Evolutionary conservation across 1,140 invertebrate genomes (phyloP).

Genomic region (Phocides pigmalion): DNA sequence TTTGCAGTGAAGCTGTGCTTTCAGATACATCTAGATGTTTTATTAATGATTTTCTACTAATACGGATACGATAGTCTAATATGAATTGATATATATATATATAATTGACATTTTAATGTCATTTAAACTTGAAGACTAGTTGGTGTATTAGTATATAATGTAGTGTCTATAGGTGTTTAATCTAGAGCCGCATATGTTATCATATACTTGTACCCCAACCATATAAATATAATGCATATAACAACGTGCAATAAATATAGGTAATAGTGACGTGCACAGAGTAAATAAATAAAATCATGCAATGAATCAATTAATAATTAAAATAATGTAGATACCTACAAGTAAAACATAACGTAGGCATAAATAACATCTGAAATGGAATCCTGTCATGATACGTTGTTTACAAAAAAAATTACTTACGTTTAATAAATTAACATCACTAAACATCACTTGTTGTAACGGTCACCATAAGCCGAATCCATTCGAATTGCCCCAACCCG

Average conservation of each 20-base stretch:
- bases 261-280: neutral
- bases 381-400: slow-evolving; percentile 6
- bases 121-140: too few species aligned
- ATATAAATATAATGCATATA: neutral
- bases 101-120: neutral
- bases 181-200: too few species aligned
- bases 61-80: neutral
- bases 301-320: neutral
- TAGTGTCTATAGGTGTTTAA: too few species aligned
- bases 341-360: slow-evolving; percentile 5
- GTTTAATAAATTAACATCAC: slow-evolving; percentile 27
- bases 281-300: slow-evolving; percentile 11
- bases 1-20: slow-evolving; percentile 6
- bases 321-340: neutral
- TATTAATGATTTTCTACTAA: neutral
- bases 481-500: slow-evolving; percentile 19
- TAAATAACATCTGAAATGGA: neutral
- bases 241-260: neutral
- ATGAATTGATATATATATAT: neutral
- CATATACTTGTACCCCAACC: neutral
- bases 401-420: slow-evolving; percentile 37
- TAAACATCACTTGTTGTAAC: slow-evolving; percentile 35
- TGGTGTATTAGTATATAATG: too few species aligned
- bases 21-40: neutral
- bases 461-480: slow-evolving; percentile 34